These are phyloP conservation scores for Peromyscus maniculatus DNA, from an alignment of 2,113 vertebrate species.

Conservation along the genomic window DNA sequence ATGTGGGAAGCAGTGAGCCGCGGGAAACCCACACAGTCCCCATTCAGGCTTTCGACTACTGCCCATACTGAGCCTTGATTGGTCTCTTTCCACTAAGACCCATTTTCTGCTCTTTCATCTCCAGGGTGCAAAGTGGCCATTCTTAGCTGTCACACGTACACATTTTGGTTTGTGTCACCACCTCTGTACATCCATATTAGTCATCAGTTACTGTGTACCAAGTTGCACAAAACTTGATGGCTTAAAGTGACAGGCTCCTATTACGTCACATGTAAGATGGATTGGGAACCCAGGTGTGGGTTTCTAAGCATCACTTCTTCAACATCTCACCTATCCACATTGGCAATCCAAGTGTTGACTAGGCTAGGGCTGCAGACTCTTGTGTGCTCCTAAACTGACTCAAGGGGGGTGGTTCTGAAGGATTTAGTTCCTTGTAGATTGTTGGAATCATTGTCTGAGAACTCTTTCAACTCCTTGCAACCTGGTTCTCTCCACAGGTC, in stretches of 20 bases:
- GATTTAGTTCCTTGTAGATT: background rate
- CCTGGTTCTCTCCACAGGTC: background rate
- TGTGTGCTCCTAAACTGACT: background rate
- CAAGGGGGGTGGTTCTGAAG: background rate
- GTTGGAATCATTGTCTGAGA: background rate
- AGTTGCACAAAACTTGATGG: background rate
- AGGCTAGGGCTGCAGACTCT: background rate
- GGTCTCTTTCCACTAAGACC: background rate
- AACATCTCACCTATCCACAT: background rate
- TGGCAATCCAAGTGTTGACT: background rate
- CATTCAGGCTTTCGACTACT: background rate
- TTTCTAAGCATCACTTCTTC: background rate
- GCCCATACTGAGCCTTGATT: background rate
- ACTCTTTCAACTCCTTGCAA: background rate
- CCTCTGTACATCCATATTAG: background rate
- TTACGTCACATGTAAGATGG: background rate
- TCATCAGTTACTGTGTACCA: background rate
- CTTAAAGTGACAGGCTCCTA: background rate
- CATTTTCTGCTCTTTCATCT: background rate
- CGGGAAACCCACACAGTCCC: background rate
- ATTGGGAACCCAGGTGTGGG: background rate
- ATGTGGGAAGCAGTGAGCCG: rapidly evolving
- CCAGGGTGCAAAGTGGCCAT: background rate
- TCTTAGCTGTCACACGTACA: background rate
- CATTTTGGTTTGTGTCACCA: background rate